Conservation (phyloP, 1,140 invertebrate species). For the Pissodes strobi region DNA sequence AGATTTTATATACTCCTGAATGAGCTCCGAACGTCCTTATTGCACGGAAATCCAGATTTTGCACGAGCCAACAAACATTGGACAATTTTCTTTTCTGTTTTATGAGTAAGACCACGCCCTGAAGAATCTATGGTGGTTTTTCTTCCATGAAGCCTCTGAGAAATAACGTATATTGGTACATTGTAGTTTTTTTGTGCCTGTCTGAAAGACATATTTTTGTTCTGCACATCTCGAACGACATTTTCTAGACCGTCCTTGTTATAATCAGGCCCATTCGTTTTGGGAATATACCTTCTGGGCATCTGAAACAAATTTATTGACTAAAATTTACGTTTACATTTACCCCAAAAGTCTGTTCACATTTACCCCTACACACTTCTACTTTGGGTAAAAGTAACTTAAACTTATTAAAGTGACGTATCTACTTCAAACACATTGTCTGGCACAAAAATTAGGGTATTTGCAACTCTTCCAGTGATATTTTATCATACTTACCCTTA, state of each 20-base stretch:
- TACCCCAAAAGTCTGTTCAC: conserved; percentile 18
- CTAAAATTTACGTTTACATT: conserved; percentile 3
- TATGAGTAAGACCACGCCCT: conserved; percentile 1
- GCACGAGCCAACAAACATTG: conserved; percentile 28
- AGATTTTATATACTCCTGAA: conserved; percentile 22
- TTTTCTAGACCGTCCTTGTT: conserved; percentile 10
- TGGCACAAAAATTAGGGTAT: neutral
- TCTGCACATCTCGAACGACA: conserved; percentile 27
- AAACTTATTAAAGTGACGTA: neutral
- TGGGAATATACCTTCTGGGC: conserved; percentile 13
- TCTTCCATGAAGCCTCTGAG: conserved; percentile 21
- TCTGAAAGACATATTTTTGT: conserved; percentile 22
- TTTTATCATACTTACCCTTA: conserved; percentile 6
- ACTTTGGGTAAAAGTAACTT: neutral
- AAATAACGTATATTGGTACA: conserved; percentile 27
- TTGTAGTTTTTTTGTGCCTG: conserved; percentile 14
- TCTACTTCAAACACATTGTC: neutral
- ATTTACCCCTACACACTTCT: too few relatives aligned
- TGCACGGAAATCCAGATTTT: conserved; percentile 21
- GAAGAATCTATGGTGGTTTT: conserved; percentile 14
- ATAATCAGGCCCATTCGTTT: conserved; percentile 19
- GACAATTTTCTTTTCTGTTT: conserved; percentile 26
- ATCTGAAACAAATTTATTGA: conserved; percentile 7
- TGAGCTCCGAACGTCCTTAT: conserved; percentile 25
- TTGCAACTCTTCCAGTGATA: neutral